phyloP scores from a whole-genome alignment of 2,113 vertebrate species.

The Nansenia antarctica region DNA sequence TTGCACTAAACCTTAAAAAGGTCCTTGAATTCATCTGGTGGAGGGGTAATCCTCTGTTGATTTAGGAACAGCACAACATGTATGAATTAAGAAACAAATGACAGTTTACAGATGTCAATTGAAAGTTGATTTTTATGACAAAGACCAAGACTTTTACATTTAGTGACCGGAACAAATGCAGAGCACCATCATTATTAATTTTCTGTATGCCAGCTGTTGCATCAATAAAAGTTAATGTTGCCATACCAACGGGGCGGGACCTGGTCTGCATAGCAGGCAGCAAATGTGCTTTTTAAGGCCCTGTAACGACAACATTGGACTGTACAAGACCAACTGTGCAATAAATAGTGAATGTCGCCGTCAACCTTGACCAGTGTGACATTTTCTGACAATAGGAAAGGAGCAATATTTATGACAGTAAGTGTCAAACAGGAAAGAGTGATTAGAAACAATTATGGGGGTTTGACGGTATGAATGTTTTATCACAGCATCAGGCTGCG shows the following conservation, averaged over 20 bases:
- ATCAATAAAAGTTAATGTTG: constrained; percentile 50
- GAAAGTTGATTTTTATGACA: constrained; percentile 22
- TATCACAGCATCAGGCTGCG: constrained; percentile 32
- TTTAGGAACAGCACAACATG: constrained; percentile 62
- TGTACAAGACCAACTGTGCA: constrained; percentile 73
- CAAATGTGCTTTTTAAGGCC: constrained; percentile 7
- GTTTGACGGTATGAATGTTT: constrained; percentile 45
- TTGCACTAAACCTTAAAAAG: constrained; percentile 85
- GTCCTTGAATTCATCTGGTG: constrained; percentile 5
- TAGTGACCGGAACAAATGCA: constrained; percentile 29
- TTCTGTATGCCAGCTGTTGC: constrained; percentile 58
- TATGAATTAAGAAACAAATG: constrained; percentile 36
- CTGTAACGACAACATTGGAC: constrained; percentile 55
- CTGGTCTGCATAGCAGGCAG: constrained; percentile 14
- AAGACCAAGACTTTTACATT: constrained; percentile 16
- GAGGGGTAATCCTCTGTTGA: constrained; percentile 40
- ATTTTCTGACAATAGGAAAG: constrained; percentile 49
- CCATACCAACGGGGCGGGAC: constrained; percentile 22
- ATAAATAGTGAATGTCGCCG: constrained; percentile 77
- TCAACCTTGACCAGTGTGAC: constrained; percentile 65
- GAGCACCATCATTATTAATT: constrained; percentile 37
- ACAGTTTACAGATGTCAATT: constrained; percentile 51
- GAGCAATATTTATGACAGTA: constrained; percentile 45
- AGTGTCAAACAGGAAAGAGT: constrained; percentile 45
- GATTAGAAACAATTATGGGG: constrained; percentile 58